phyloP scores from a whole-genome alignment of 2,888 invertebrate species.

The Hypolimnas misippus region DNA sequence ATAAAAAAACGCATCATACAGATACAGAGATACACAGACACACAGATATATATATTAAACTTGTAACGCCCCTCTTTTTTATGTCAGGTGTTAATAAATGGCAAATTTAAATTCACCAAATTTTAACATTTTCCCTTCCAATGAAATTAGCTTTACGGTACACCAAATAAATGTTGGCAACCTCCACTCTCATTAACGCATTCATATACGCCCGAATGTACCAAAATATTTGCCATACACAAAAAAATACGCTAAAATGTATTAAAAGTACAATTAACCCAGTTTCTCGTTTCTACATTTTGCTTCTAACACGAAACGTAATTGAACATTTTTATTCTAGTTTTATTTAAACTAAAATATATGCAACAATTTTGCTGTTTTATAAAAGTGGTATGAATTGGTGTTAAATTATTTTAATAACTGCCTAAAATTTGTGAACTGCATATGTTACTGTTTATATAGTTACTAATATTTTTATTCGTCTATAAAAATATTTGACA shows the following conservation, averaged over 20 bases:
- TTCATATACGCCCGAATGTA: not conserved
- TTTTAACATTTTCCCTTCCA: not conserved
- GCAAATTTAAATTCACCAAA: no score
- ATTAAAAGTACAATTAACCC: slow-evolving; percentile 8
- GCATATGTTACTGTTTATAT: no score
- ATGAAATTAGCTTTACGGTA: not conserved
- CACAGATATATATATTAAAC: no score
- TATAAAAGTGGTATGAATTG: not conserved
- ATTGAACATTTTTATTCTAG: slow-evolving; percentile 29
- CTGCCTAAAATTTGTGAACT: not conserved
- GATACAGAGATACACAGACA: no score
- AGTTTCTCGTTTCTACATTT: not conserved
- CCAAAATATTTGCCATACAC: not conserved
- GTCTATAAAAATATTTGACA: no score
- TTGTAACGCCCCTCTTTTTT: no score
- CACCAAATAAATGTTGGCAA: not conserved
- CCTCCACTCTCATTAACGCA: not conserved
- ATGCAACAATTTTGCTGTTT: not conserved
- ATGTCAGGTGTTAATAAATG: no score
- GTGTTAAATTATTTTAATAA: not conserved
- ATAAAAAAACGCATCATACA: no score
- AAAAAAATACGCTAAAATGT: slow-evolving; percentile 4
- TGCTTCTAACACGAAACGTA: slow-evolving; percentile 17
- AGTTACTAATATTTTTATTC: no score
- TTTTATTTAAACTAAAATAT: slow-evolving; percentile 21